Evolutionary conservation across 2,888 invertebrate species (phyloP).

Genomic region (Alcis repandata): DNA sequence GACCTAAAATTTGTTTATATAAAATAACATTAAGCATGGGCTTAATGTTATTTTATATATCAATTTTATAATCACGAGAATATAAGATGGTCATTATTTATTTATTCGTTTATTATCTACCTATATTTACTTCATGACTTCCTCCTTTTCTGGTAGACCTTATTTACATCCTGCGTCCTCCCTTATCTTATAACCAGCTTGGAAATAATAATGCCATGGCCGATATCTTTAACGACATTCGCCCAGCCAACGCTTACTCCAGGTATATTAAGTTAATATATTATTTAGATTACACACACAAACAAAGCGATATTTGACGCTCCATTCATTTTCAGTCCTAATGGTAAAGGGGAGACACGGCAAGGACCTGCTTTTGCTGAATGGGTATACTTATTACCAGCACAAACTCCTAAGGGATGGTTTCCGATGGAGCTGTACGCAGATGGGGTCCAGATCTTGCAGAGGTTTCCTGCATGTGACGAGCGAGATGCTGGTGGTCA

Average conservation of each 20-base stretch:
- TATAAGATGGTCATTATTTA: no score
- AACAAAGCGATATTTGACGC: constrained; percentile 34
- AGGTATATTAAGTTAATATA: not conserved
- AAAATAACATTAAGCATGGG: no score
- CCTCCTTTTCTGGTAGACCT: not conserved
- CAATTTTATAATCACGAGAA: no score
- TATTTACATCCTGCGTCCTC: no score
- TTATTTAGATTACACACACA: not conserved
- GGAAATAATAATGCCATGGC: not conserved
- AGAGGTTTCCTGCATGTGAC: constrained; percentile 79
- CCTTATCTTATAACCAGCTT: not conserved
- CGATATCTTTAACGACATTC: not conserved
- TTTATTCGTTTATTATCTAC: not conserved
- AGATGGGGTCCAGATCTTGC: constrained; percentile 82
- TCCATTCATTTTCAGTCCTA: constrained; percentile 59
- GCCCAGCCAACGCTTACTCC: not conserved
- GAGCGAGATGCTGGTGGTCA: constrained; percentile 73
- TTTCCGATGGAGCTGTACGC: constrained; percentile 82
- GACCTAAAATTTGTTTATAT: no score
- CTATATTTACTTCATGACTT: not conserved
- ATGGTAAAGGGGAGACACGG: constrained; percentile 79
- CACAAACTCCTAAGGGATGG: constrained; percentile 78
- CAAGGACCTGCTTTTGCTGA: constrained; percentile 76
- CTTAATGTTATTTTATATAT: no score
- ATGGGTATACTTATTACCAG: constrained; percentile 81